phyloP scores from a whole-genome alignment of 2,797 vertebrate species.

The Capromys pilorides region DNA sequence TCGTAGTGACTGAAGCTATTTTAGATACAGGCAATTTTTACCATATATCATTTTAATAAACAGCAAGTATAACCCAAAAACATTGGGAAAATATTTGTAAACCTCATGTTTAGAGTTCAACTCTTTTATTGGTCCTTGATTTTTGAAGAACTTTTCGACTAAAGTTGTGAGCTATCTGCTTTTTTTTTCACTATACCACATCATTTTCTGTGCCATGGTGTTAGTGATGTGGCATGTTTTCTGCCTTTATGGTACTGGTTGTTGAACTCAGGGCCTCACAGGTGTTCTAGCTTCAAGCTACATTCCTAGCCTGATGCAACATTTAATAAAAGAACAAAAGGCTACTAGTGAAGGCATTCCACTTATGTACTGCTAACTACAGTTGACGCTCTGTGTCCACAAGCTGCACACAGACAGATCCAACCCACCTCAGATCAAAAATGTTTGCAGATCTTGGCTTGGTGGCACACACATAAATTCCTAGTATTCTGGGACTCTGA shows the following conservation, averaged over 20 bases:
- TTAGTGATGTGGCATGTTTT: background rate
- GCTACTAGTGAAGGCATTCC: background rate
- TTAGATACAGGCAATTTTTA: constrained; percentile 20
- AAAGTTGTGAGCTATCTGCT: background rate
- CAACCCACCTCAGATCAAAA: background rate
- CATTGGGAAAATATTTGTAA: constrained; percentile 29
- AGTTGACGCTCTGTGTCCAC: background rate
- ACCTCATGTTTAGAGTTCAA: constrained; percentile 17
- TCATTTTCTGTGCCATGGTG: background rate
- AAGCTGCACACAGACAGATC: background rate
- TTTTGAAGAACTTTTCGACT: constrained; percentile 17
- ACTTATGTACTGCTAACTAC: constrained; percentile 29
- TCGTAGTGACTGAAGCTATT: constrained; percentile 21
- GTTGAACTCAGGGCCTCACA: background rate
- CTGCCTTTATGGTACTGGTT: background rate
- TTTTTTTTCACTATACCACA: background rate
- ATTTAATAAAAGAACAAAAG: constrained; percentile 57
- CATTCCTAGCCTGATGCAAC: background rate
- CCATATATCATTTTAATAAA: constrained; percentile 43
- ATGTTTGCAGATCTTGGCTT: background rate
- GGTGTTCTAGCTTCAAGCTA: background rate
- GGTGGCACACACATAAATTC: background rate
- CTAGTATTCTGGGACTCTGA: background rate
- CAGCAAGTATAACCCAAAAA: background rate
- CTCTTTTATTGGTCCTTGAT: background rate